Evolutionary conservation across 2,888 invertebrate genomes (phyloP), one percentile per base, ranked within the genome.

Genomic region (Oxytorus armatus): DNA sequence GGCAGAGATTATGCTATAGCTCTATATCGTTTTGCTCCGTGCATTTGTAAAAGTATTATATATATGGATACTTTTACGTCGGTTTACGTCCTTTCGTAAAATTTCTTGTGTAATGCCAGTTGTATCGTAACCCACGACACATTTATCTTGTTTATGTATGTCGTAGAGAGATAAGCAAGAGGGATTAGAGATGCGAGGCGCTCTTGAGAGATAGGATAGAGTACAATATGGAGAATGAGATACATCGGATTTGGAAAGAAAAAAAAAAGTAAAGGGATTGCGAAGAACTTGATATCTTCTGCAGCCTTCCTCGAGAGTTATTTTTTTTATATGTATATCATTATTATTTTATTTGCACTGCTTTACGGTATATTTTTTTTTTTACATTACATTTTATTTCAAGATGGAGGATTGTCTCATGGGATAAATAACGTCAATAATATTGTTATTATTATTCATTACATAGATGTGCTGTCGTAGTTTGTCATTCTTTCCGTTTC

Each of bases 21-120:
- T 57, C 21, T 11, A 10, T 74, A 44, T 21, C 49, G 18, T 55
- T 29, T 72, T 59, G 16, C 68, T 44, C 36, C 21, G 55, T 29
- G 33, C 3, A 47, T 47, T 65, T 49, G 10, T 18, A 0, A 42
- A 49, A 2, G 8, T 2, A 57, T 57, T 57, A 33, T 16, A 57
- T 16, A 25, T n/a, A 23, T 25, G 23, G 23, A 49, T 11, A 59
- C 39, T 53, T 51, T 69, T 44, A 76, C 53, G 61, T 51, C 59
- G 61, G 51, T 61, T 68, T 25, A 66, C 59, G 57, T 66, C 44
- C 16, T 47, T 55, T 47, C 18, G 55, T 39, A 23, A 65, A 65
- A 63, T 77, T 65, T 57, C 18, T 72, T 49, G 65, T 65, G 55
- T 39, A 53, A 10, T 55, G 21, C 4, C 42, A 39, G 57, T 42